Percentiles rank a stretch among this genome's conserved stretches.
phyloP scores from a whole-genome alignment of 2,797 vertebrate species.

The Periophthalmus magnuspinnatus region DNA sequence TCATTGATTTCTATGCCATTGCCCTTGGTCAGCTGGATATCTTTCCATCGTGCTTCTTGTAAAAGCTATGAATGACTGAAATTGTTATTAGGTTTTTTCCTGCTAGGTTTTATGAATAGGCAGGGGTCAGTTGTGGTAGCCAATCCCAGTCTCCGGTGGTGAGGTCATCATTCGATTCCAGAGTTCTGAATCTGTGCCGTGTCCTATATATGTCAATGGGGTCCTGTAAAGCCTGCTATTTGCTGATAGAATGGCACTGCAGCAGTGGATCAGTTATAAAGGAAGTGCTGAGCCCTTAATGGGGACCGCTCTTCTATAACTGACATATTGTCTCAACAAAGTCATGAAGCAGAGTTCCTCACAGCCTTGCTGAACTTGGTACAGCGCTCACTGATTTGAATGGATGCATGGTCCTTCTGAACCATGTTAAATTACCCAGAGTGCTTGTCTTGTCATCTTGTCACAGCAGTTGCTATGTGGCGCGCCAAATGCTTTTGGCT shows the following conservation, averaged over 20 bases:
- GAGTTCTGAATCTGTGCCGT: conserved; percentile 50
- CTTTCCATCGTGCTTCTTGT: conserved; percentile 38
- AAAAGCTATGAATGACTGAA: conserved; percentile 46
- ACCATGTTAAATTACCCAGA: conserved; percentile 64
- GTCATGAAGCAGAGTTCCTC: conserved; percentile 19
- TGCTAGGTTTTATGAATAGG: conserved; percentile 36
- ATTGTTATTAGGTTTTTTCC: conserved; percentile 59
- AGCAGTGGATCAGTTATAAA: conserved; percentile 59
- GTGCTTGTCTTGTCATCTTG: conserved; percentile 59
- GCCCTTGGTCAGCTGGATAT: conserved; percentile 6
- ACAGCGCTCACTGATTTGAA: conserved; percentile 43
- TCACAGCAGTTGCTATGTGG: conserved; percentile 61
- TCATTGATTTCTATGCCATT: not conserved
- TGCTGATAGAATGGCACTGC: conserved; percentile 65
- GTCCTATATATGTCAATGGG: conserved; percentile 64
- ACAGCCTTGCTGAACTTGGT: conserved; percentile 25
- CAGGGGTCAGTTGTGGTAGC: conserved; percentile 40
- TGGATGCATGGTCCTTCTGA: conserved; percentile 41
- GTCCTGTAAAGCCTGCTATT: conserved; percentile 56
- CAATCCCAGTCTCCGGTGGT: conserved; percentile 54
- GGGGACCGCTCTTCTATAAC: conserved; percentile 43
- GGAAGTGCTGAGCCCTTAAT: conserved; percentile 63
- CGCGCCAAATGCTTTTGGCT: conserved; percentile 66
- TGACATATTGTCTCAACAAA: conserved; percentile 52
- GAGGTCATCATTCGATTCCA: conserved; percentile 60